Base-by-base conservation (phyloP, 2,113 vertebrate genomes). In the Marmota monax region DNA sequence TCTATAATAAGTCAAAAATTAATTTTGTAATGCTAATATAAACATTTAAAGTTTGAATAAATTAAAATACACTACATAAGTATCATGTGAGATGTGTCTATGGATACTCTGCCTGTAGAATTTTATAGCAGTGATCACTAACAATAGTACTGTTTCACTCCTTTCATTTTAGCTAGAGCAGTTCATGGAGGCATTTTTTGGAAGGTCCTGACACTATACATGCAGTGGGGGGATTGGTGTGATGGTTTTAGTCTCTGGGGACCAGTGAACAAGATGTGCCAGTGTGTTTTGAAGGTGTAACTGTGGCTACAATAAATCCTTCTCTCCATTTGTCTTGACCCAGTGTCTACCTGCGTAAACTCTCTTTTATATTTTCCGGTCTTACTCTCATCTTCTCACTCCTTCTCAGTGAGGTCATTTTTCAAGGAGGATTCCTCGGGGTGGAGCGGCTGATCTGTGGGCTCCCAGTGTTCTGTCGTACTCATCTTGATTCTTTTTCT, bases 71-170 rank as follows among this genome's bases (percentile, higher is more conserved):
- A 61, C 79, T 70, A 34, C 8, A 16, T 63, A 39, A 83, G 74
- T 89, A 53, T 86, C 25, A 48, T 69, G 84, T 63, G 69, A 89
- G 58, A n/a, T 42, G 37, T 84, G 95, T 87, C 83, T 80, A 76
- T 74, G 84, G 58, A 85, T 51, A 70, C 1, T 53, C 4, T 29
- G 7, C 4, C 9, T 61, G 34, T 1, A 18, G 58, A 65, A 53
- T 94, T 94, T 96, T 89, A 73, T 70, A 86, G 51, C 39, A 34
- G 25, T 45, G 53, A 90, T 77, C 58, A 58, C 13, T 39, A 77
- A 11, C 23, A 88, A 65, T 76, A 39, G 2, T 45, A 17, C 73
- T 92, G 67, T 39, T 91, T 96, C 61, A 61, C n/a, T 86, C 69
- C 51, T 51, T 89, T 56, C 45, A 5, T n/a, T 27, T 65, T 22